Evolutionary conservation across 2,888 invertebrate genomes (phyloP).

Genomic region (Strigamia crassipes): DNA sequence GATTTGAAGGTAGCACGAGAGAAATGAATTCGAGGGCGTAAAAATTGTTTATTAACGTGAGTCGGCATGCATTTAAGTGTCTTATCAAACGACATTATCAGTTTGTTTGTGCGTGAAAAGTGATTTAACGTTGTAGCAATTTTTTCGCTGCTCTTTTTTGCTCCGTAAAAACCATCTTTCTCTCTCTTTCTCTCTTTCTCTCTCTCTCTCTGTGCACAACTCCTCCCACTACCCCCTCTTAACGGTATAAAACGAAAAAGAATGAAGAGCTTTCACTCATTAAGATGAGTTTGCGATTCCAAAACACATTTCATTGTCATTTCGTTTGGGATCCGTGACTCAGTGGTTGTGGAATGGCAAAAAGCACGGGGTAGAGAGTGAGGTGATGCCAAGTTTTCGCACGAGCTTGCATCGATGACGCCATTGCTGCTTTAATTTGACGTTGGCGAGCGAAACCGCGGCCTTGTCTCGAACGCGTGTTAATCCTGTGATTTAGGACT

Average conservation of each 20-base stretch:
- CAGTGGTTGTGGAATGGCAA: slow-evolving; percentile 25
- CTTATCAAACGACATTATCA: slow-evolving; percentile 37
- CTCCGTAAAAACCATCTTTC: background rate
- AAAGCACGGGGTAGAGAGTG: background rate
- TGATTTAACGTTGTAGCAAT: slow-evolving; percentile 24
- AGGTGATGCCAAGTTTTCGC: background rate
- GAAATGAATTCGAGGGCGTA: background rate
- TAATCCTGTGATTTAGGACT: slow-evolving; percentile 22
- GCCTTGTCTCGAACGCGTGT: background rate
- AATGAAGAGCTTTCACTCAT: slow-evolving; percentile 37
- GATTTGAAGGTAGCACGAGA: background rate
- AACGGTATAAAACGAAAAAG: slow-evolving; percentile 27
- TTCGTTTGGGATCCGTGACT: slow-evolving; percentile 31
- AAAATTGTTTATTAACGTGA: slow-evolving; percentile 25
- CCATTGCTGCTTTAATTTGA: slow-evolving; percentile 4
- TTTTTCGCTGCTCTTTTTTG: background rate
- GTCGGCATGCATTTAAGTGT: background rate
- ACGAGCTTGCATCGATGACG: background rate
- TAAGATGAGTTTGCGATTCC: slow-evolving; percentile 37
- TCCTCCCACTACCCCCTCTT: background rate
- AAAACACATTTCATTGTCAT: slow-evolving; percentile 37
- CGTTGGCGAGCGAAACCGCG: background rate
- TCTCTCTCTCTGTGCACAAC: background rate
- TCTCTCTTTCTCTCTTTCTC: background rate
- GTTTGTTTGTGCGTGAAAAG: slow-evolving; percentile 37